Conservation (phyloP, 2,888 invertebrate species). For the Hydropsyche betteni region DNA sequence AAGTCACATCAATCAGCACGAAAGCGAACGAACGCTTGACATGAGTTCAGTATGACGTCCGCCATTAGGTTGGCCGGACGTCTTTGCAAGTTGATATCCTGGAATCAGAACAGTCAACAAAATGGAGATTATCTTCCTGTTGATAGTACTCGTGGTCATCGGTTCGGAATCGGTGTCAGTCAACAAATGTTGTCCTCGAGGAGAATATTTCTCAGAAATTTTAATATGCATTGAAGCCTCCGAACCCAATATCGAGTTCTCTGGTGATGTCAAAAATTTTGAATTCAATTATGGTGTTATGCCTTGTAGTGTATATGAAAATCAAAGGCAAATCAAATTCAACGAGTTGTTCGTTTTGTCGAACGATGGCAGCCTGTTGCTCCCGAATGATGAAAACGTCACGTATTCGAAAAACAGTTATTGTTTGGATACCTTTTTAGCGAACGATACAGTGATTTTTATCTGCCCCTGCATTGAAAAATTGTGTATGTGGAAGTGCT, state of each 20-base stretch:
- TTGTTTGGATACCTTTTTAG: background rate
- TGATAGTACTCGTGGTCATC: background rate
- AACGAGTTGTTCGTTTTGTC: background rate
- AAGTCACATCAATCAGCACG: too few species aligned
- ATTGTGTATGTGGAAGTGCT: constrained; percentile 15
- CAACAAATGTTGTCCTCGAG: constrained; percentile 18
- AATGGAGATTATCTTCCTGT: too few species aligned
- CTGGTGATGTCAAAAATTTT: background rate
- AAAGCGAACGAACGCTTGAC: too few species aligned
- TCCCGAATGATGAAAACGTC: background rate
- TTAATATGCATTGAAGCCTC: too few species aligned
- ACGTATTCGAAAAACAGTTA: background rate
- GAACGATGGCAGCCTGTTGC: background rate
- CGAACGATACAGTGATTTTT: background rate
- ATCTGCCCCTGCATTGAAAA: constrained; percentile 13
- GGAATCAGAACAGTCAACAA: too few species aligned
- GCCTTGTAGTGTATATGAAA: background rate
- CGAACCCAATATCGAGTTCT: too few species aligned
- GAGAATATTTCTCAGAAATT: background rate
- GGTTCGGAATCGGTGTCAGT: background rate
- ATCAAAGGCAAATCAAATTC: background rate
- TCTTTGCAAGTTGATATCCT: too few species aligned
- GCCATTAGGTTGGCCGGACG: too few species aligned
- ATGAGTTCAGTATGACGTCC: too few species aligned
- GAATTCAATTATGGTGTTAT: background rate